Evolutionary conservation across 2,113 vertebrate species (phyloP), one percentile per base, ranked within the genome.

Genomic region (Mionectes macconnelli): DNA sequence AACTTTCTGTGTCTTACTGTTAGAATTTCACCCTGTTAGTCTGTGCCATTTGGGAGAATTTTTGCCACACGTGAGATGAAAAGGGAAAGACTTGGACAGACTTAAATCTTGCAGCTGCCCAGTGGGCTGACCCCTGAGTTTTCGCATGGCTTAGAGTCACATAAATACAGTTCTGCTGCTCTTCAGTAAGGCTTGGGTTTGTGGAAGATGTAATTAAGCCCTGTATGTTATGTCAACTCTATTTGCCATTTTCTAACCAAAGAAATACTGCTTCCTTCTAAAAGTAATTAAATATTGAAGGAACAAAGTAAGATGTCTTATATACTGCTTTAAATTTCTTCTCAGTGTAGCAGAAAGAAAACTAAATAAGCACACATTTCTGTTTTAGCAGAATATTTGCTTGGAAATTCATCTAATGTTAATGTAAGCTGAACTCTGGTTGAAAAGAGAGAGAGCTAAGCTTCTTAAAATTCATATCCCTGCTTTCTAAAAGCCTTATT

Each of bases 391-490:
- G 95, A 97, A 95, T 96, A 92, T 95, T 93, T 93, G 91, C 78
- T 83, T 90, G 89, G 80, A 90, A 94, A 96, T 94, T 84, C 75
- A 94, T 96, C 88, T 95, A 83, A 95, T 89, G 90, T 91, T 96
- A 95, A 96, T 92, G 56, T 82, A 92, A 91, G 87, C 85, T 95
- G 94, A 97, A 97, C 94, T 95, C 85, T 73, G 60, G 96, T 95
- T 97, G 94, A 93, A 95, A 92, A 92, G 25, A 88, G 85, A 92
- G 53, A 69, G 73, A 18, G 69, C 87, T 93, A 89, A 88, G 96
- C 96, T 96, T 95, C 97, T 96, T 96, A 96, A 97, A 96, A 97
- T 97, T 93, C 96, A 95, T 94, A 94, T 94, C 83, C 75, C 37
- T 96, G 31, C 68, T 94, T 96, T 88, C 92, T 96, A 95, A 97